A percentile compares a stretch with the other conserved stretches of the same genome.
phyloP scores from a whole-genome alignment of 2,113 vertebrate species.

The Raphicerus campestris region DNA sequence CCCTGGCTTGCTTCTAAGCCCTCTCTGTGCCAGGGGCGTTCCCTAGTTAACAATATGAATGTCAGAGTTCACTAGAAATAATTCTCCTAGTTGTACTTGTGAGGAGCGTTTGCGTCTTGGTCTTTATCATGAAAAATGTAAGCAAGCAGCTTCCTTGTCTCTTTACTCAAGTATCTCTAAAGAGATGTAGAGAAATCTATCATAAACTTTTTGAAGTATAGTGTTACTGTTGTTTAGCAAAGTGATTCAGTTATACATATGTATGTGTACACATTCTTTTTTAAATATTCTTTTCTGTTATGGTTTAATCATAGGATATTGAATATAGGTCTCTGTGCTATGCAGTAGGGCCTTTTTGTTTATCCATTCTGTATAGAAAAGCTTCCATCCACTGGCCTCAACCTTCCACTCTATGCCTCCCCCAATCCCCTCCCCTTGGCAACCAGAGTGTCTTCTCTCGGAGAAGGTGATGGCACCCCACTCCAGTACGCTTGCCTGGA shows the following conservation, averaged over 20 bases:
- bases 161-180: neutral
- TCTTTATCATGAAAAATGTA: neutral
- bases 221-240: neutral
- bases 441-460: neutral
- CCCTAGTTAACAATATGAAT: neutral
- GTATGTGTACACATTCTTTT: neutral
- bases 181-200: neutral
- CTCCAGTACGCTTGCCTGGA: neutral
- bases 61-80: neutral
- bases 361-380: neutral
- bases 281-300: neutral
- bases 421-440: neutral
- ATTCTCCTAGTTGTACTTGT: accelerated
- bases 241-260: neutral
- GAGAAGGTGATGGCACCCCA: accelerated
- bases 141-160: neutral
- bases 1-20: accelerated
- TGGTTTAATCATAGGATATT: neutral
- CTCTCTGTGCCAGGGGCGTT: accelerated
- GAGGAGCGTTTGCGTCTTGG: neutral
- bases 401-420: neutral
- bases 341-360: neutral
- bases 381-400: neutral
- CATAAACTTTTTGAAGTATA: neutral
- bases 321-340: neutral